Percentiles rank a stretch among this genome's conserved stretches.
These are phyloP conservation scores for Apocrypta bakeri DNA, from an alignment of 1,140 invertebrate genomes.

Conservation along the genomic window DNA sequence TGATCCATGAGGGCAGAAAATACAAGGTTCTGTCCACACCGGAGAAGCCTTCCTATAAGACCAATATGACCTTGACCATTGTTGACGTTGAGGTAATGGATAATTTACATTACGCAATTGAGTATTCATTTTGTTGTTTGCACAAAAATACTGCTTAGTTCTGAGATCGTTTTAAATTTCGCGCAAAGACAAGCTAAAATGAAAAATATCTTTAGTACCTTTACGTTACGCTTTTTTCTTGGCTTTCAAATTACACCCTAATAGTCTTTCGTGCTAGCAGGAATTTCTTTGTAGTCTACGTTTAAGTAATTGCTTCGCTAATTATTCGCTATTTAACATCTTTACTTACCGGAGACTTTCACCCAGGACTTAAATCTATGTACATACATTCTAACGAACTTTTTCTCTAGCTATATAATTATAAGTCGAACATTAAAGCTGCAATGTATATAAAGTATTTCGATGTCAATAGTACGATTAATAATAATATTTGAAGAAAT, in stretches of 20 bases:
- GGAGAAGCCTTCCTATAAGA: conserved; percentile 83
- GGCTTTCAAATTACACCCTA: too few species aligned
- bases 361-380: not conserved
- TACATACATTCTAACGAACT: not conserved
- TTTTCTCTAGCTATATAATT: too few species aligned
- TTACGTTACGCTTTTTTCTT: too few species aligned
- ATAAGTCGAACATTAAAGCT: too few species aligned
- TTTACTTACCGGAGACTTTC: not conserved
- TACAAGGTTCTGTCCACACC: conserved; percentile 78
- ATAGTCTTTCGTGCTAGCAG: not conserved
- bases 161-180: too few species aligned
- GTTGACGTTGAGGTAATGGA: conserved; percentile 81
- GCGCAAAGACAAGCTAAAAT: too few species aligned
- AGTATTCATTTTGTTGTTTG: too few species aligned
- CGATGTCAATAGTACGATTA: too few species aligned
- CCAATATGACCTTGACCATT: conserved; percentile 88
- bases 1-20: conserved; percentile 90
- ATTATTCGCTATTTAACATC: not conserved
- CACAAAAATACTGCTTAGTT: too few species aligned
- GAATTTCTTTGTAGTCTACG: not conserved
- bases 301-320: not conserved
- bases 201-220: too few species aligned
- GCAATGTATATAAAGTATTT: too few species aligned
- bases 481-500: too few species aligned
- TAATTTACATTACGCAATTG: conserved; percentile 19